Base-by-base conservation (phyloP, 2,888 invertebrate species). In the Copidosoma aretas region DNA sequence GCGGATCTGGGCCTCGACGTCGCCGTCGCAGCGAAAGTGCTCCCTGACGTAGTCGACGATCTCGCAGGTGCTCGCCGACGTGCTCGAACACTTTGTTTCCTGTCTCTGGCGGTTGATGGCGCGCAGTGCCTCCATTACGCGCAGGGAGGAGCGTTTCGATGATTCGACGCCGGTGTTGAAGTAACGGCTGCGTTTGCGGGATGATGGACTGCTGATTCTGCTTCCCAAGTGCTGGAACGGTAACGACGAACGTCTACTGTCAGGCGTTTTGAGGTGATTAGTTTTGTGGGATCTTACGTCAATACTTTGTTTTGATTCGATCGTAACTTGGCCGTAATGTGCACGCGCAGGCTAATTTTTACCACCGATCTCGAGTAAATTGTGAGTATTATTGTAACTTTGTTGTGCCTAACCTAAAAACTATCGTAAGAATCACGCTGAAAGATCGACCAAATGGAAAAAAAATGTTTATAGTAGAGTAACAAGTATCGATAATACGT, bases 71-170 rank as follows among this genome's bases (percentile, higher is more conserved):
- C 64, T 69, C 24, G 72, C 74, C 3, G 70, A 73, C 5, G 68
- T 1, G 41, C 24, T 1, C 58, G 21, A 14, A 10, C n/a, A 15
- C 12, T 15, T 21, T 1, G 21, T 24, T 41, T 56, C 17, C 39
- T 24, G 22, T 2, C 22, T 51, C 22, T 49, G 41, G 2, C 68
- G 64, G 19, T 76, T 73, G n/a, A 79, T 32, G 32, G 60, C 73
- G 1, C 77, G 77, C 73, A 79, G 67, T n/a, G 79, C 79, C 52
- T 79, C 79, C 74, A 79, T 73, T 25, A 79, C 75, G 22, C 76
- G 73, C 24, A 79, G 17, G 1, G 77, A 76, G 62, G 79, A 78
- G 58, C 79, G 71, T 14, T 74, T 71, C 2, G 76, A 75, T 8
- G 72, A 71, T 17, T 74, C 74, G 0, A 76, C 73, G 10, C 70